A percentile compares a stretch with the other conserved stretches of the same genome.
Conservation (phyloP, 2,888 invertebrate genomes). For the Hypomecis atomaria region DNA sequence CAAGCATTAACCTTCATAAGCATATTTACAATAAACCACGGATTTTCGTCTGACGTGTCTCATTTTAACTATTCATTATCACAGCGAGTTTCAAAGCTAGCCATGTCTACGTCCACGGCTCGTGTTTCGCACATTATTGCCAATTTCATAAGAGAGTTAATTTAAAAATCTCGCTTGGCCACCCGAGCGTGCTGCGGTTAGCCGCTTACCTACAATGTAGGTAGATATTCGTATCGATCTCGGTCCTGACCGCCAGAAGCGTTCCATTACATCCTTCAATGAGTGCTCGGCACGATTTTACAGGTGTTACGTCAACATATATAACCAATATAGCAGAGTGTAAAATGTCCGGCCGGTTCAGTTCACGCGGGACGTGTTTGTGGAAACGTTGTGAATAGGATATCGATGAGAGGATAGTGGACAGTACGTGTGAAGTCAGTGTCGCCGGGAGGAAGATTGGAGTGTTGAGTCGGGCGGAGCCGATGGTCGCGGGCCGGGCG, state of each 20-base stretch:
- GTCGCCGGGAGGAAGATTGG: constrained; percentile 43
- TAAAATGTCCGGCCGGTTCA: constrained; percentile 64
- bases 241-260: constrained; percentile 47
- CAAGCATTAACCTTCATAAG: constrained; percentile 16
- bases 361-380: constrained; percentile 49
- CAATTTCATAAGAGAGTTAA: constrained; percentile 64
- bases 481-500: constrained; percentile 74
- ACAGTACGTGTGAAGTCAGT: constrained; percentile 45
- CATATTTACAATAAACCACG: constrained; percentile 17
- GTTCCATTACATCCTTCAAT: constrained; percentile 53
- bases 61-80: constrained; percentile 16
- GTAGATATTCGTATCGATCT: constrained; percentile 42
- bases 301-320: constrained; percentile 61
- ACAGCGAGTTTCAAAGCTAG: constrained; percentile 20
- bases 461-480: constrained; percentile 68
- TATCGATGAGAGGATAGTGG: constrained; percentile 52
- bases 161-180: constrained; percentile 62
- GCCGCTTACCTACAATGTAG: constrained; percentile 47
- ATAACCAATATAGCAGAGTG: constrained; percentile 59
- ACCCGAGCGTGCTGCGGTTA: constrained; percentile 62
- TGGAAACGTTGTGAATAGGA: constrained; percentile 59
- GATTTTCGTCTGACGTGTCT: constrained; percentile 10
- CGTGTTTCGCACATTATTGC: constrained; percentile 59
- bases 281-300: constrained; percentile 57
- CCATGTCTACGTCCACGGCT: constrained; percentile 34